phyloP scores from a whole-genome alignment of 2,888 invertebrate species.

The Atrina japonica region DNA sequence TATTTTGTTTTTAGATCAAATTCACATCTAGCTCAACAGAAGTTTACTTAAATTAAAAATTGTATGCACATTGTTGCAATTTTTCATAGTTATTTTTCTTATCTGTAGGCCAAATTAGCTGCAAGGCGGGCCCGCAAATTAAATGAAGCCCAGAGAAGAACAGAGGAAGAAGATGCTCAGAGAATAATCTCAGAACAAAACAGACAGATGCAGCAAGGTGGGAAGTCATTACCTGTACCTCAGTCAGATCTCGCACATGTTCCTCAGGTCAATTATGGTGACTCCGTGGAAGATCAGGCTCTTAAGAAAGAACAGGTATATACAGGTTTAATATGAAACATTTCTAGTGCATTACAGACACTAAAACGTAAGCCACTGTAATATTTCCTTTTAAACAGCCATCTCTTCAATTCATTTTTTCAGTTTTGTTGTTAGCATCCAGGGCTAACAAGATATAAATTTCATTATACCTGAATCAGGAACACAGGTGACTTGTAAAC shows the following conservation, averaged over 20 bases:
- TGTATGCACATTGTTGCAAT: no score
- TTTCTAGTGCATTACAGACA: neutral
- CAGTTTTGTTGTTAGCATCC: no score
- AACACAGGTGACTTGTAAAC: no score
- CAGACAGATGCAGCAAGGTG: slow-evolving; percentile 67
- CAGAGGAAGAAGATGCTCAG: slow-evolving; percentile 74
- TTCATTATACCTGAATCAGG: no score
- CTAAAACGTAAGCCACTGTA: no score
- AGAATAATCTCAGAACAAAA: slow-evolving; percentile 72
- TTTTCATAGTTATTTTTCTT: no score
- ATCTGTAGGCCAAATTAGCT: slow-evolving; percentile 72
- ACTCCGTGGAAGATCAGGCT: slow-evolving; percentile 70
- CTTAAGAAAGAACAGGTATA: slow-evolving; percentile 76
- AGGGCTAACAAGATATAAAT: no score
- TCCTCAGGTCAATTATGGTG: slow-evolving; percentile 62
- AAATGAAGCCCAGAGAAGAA: slow-evolving; percentile 63
- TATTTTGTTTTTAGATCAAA: no score
- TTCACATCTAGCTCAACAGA: no score
- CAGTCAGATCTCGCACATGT: slow-evolving; percentile 62
- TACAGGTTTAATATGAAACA: neutral
- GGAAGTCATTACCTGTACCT: slow-evolving; percentile 27
- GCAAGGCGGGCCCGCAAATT: slow-evolving; percentile 65
- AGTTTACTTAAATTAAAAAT: no score
- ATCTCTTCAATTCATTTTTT: no score
- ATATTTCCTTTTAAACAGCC: no score